phyloP scores from a whole-genome alignment of 2,888 invertebrate species.

The Dioctria linearis region DNA sequence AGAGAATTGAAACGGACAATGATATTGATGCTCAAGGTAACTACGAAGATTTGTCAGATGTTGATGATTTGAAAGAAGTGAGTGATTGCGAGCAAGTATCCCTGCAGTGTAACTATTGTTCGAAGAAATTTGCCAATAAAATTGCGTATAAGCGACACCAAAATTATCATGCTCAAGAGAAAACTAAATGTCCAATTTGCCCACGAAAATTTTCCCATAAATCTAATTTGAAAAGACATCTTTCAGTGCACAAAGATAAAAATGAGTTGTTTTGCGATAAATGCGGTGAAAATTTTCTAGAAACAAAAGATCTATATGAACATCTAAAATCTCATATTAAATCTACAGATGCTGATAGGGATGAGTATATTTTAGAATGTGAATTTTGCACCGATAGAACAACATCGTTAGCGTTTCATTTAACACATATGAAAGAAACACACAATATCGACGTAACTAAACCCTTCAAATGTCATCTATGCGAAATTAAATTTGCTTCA shows the following conservation, averaged over 20 bases:
- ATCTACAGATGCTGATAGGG: background rate
- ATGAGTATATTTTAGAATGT: conserved; percentile 55
- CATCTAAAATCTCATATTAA: conserved; percentile 56
- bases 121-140: conserved; percentile 44
- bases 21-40: too few species aligned
- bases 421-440: conserved; percentile 53
- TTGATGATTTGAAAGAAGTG: background rate
- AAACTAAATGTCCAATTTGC: conserved; percentile 56
- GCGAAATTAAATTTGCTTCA: conserved; percentile 54
- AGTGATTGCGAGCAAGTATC: background rate
- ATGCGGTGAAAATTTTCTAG: conserved; percentile 54
- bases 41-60: background rate
- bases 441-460: conserved; percentile 52
- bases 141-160: conserved; percentile 31
- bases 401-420: conserved; percentile 49
- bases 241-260: conserved; percentile 50
- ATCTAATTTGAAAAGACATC: conserved; percentile 57
- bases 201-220: conserved; percentile 50
- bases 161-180: conserved; percentile 49
- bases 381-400: conserved; percentile 54
- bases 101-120: conserved; percentile 44
- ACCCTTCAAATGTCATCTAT: conserved; percentile 56
- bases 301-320: conserved; percentile 39
- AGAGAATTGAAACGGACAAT: too few species aligned
- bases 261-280: conserved; percentile 51